These are phyloP conservation scores for Dicycla oo DNA, from an alignment of 2,888 invertebrate genomes.

Conservation along the genomic window DNA sequence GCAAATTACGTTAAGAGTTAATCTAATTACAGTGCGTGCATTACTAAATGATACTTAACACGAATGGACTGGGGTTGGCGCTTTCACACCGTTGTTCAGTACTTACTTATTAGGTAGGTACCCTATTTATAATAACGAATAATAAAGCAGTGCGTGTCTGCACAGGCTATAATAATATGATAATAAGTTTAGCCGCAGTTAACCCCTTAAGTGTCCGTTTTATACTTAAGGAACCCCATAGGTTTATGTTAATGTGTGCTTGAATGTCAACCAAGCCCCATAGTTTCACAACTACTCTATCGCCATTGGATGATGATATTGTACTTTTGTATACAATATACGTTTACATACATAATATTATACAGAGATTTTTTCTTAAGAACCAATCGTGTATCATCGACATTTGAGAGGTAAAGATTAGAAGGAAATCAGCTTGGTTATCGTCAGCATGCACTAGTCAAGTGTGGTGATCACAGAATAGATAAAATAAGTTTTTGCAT, in stretches of 20 bases:
- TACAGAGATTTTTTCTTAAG: too few species aligned
- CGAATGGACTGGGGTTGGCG: constrained; percentile 33
- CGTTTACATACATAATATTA: too few species aligned
- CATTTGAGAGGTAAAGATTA: too few species aligned
- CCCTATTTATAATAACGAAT: constrained; percentile 28
- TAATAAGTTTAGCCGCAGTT: constrained; percentile 1
- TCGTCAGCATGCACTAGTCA: neutral
- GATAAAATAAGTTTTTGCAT: too few species aligned
- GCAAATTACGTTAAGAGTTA: constrained; percentile 24
- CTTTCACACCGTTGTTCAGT: constrained; percentile 28
- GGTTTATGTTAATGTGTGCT: too few species aligned
- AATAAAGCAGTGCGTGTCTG: constrained; percentile 27
- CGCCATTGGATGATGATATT: too few species aligned
- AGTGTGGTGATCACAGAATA: neutral
- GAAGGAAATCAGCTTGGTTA: neutral
- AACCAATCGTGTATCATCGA: too few species aligned
- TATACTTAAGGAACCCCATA: too few species aligned
- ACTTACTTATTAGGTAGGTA: constrained; percentile 26
- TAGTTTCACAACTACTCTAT: too few species aligned
- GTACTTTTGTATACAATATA: too few species aligned
- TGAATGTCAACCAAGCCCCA: too few species aligned
- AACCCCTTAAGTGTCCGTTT: too few species aligned
- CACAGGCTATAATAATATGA: neutral
- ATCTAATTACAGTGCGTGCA: constrained; percentile 47
- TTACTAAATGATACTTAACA: constrained; percentile 38